Base-by-base conservation (phyloP, 1,140 invertebrate species). In the Bombus terrestris region DNA sequence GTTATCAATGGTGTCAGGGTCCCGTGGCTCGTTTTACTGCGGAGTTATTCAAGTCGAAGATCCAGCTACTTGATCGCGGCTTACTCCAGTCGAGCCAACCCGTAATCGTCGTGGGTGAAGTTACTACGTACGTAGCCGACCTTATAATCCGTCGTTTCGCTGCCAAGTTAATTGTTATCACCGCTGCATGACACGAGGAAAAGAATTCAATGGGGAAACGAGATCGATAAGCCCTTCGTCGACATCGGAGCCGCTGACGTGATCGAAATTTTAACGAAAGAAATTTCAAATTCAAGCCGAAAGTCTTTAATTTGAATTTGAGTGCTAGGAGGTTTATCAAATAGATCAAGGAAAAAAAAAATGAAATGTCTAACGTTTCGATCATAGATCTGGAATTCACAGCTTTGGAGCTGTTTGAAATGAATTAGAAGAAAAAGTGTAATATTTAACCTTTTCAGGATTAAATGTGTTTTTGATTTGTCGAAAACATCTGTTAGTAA, bases 1-100 rank as follows among this genome's bases (percentile, higher is more conserved):
- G 85, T 89, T 90, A 90, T 90, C 89, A 90, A 90, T 87, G 88
- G 88, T 90, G 89, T 90, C 89, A 90, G 81, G 88, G 88, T 89
- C 81, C 68, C 64, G 66, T 86, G 80, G 77, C 57, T 89, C 88
- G 84, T 86, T 89, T 89, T 81, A 86, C 73, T 76, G 66, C 83
- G 53, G 43, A 81, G 69, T 85, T 86, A 86, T 76, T 76, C 69
- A 68, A 71, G 77, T 83, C 86, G 87, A 62, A 76, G 82, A 88
- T 90, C 64, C 41, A 86, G 71, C 85, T 83, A 75, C 66, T 87
- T 66, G 80, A 81, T 89, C 81, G 83, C 66, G 79, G 18, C 83
- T 88, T 88, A 80, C 47, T 43, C 37, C 47, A 18, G 37, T 89
- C 68, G 53, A 85, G 8, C 59, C 53, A 64, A 62, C 53, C 57